Evolutionary conservation across 1,140 invertebrate species (phyloP), one percentile per base, ranked within the genome.

Genomic region (Achroia grisella): DNA sequence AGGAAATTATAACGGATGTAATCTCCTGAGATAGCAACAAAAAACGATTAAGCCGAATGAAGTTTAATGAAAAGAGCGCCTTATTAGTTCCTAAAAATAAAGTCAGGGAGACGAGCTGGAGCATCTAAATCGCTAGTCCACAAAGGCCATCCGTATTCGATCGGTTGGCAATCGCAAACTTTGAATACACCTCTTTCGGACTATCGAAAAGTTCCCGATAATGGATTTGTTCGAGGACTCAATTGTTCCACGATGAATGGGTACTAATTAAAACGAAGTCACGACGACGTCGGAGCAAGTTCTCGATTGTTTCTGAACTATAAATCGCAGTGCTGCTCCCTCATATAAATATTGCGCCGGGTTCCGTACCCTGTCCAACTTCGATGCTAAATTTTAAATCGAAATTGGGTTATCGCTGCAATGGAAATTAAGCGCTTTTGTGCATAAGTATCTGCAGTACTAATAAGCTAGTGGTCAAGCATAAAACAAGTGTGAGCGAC

Each of bases 241-340:
- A 62, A 84, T 84, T 84, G 80, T 81, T 80, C 75, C 53, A 56
- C 71, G 70, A 78, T 80, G 80, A 84, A 84, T 84, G 74, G 75
- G 73, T 62, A 73, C 75, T 84, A 84, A 84, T 84, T 84, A 84
- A 80, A 84, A 84, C 69, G 74, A 76, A 79, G 75, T 79, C 75
- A 72, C 63, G 66, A 63, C 71, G 68, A 56, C 57, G 67, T 65
- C 55, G 66, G 75, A 71, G 71, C 65, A 76, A 81, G 59, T 84
- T 79, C 53, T 51, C 70, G 63, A 82, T 82, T 82, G 75, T 82
- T 76, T 70, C 62, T 64, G 46, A 66, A 78, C 74, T 77, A 80
- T 78, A 78, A 82, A 80, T 83, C 74, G 71, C 62, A 49, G 63
- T 48, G 46, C 62, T 48, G 51, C 56, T 62, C 65, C 64, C 70